phyloP scores from a whole-genome alignment of 2,113 vertebrate genomes.

The Penelope pileata region DNA sequence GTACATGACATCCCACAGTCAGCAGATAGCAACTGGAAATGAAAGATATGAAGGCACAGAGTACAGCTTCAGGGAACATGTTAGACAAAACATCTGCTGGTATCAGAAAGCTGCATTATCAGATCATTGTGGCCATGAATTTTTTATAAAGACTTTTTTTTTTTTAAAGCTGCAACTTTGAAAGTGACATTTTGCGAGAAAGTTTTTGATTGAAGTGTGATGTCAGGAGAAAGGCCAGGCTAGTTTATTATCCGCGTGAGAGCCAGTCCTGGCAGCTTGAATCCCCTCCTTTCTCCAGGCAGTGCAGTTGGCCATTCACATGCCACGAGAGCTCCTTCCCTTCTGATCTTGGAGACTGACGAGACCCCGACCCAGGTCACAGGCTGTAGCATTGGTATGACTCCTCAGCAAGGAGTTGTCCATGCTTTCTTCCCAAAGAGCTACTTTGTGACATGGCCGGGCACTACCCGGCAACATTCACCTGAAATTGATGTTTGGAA shows the following conservation, averaged over 20 bases:
- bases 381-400: neutral
- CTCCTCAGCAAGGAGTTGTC: neutral
- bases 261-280: neutral
- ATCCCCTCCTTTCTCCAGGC: constrained; percentile 8
- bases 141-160: constrained; percentile 85
- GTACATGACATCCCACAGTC: constrained; percentile 86
- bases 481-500: neutral
- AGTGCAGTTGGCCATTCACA: neutral
- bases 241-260: constrained; percentile 54
- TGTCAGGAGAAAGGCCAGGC: constrained; percentile 75
- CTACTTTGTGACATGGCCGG: neutral
- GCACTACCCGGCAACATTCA: neutral
- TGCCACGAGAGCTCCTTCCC: neutral
- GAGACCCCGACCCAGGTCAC: neutral
- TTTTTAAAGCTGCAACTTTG: constrained; percentile 78
- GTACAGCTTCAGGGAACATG: constrained; percentile 88
- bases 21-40: constrained; percentile 88
- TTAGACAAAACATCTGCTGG: constrained; percentile 92
- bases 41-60: constrained; percentile 85
- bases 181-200: constrained; percentile 83
- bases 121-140: constrained; percentile 88
- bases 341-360: neutral
- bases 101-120: constrained; percentile 87
- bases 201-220: constrained; percentile 80
- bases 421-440: neutral